Conservation (phyloP, 2,888 invertebrate genomes). For the Sussaba pulchella region DNA sequence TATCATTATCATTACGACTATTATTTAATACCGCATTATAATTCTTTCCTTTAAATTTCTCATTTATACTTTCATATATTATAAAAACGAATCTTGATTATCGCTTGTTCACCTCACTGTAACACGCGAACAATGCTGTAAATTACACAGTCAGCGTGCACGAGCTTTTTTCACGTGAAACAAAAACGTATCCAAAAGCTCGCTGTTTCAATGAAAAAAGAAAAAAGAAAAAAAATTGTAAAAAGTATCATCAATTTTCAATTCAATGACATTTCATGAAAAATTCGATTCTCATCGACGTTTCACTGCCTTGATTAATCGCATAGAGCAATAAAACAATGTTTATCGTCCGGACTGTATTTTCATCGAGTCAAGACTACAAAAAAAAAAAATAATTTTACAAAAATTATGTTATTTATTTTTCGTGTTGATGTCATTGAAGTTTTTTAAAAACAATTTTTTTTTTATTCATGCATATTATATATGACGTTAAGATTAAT, state of each 20-base stretch:
- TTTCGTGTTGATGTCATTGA: not conserved
- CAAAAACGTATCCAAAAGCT: not conserved
- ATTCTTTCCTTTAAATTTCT: conserved; percentile 6
- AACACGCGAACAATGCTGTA: not conserved
- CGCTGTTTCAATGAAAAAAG: not conserved
- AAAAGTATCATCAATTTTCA: no score
- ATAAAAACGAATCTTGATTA: not conserved
- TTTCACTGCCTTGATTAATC: not conserved
- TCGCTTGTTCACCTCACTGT: no score
- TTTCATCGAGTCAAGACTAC: not conserved
- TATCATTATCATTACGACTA: no score
- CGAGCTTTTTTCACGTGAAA: not conserved
- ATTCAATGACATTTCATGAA: not conserved
- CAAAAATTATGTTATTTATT: not conserved
- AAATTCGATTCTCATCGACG: not conserved
- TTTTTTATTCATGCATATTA: not conserved
- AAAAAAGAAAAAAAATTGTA: not conserved
- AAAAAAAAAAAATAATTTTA: not conserved
- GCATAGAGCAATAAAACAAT: not conserved
- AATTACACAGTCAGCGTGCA: not conserved
- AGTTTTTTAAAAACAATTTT: not conserved
- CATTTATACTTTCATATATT: not conserved
- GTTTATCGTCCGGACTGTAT: not conserved
- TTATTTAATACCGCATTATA: not conserved
- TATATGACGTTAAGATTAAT: conserved; percentile 1